These are phyloP conservation scores for Telmatherina bonti DNA, from an alignment of 2,797 vertebrate genomes.

Conservation along the genomic window DNA sequence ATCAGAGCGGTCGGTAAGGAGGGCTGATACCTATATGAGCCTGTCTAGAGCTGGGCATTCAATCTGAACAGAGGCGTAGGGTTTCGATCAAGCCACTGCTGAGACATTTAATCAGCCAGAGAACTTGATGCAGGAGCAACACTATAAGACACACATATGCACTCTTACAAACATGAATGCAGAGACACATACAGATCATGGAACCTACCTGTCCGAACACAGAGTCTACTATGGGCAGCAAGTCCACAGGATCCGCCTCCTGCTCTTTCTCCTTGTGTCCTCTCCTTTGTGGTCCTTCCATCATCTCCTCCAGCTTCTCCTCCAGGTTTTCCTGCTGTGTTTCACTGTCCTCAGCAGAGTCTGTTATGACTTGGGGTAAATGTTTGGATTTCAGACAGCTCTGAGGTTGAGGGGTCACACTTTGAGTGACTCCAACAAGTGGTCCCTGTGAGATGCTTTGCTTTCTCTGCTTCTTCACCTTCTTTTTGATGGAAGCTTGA, in stretches of 20 bases:
- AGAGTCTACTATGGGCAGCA: conserved; percentile 79
- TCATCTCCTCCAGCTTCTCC: conserved; percentile 67
- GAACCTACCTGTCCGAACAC: conserved; percentile 84
- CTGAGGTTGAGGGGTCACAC: conserved; percentile 7
- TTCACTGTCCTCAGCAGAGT: conserved; percentile 38
- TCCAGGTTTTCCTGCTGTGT: conserved; percentile 59
- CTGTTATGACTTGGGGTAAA: background rate
- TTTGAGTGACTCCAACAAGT: conserved; percentile 41
- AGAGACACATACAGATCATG: conserved; percentile 3
- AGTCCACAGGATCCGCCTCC: conserved; percentile 61
- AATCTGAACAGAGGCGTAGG: conserved; percentile 52
- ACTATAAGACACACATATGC: conserved; percentile 9
- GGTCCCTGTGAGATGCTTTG: conserved; percentile 12
- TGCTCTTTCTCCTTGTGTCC: conserved; percentile 40
- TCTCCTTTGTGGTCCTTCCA: conserved; percentile 62
- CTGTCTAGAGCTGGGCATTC: conserved; percentile 37
- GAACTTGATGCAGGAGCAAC: conserved; percentile 47
- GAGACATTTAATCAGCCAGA: conserved; percentile 61
- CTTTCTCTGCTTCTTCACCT: conserved; percentile 79
- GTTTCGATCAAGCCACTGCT: conserved; percentile 50
- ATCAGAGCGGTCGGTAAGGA: conserved; percentile 16
- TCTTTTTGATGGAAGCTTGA: conserved; percentile 84
- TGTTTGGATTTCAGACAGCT: conserved; percentile 39
- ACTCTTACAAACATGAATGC: background rate
- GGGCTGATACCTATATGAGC: conserved; percentile 21